These are phyloP conservation scores for Drepana falcataria DNA, from an alignment of 2,888 invertebrate genomes.

Conservation along the genomic window DNA sequence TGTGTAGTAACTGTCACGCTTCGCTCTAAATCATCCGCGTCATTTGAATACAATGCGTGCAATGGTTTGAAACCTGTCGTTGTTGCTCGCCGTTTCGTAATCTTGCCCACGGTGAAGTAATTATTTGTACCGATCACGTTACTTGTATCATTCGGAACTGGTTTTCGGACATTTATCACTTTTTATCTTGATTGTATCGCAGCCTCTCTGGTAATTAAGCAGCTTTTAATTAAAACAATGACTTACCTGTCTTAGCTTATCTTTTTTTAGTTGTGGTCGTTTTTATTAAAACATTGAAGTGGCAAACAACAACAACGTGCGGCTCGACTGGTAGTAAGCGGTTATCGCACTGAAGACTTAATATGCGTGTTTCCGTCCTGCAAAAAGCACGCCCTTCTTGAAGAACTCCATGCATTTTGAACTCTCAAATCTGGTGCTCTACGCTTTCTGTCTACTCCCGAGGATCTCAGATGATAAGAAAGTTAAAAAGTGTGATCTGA, in stretches of 20 bases:
- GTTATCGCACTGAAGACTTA: too few relatives aligned
- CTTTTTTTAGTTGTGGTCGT: neutral
- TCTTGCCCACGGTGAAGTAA: conserved; percentile 22
- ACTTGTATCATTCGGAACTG: conserved; percentile 17
- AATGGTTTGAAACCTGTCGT: conserved; percentile 37
- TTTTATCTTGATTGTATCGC: conserved; percentile 8
- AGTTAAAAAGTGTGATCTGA: too few relatives aligned
- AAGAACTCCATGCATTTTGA: too few relatives aligned
- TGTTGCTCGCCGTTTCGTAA: conserved; percentile 33
- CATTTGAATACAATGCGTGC: conserved; percentile 61
- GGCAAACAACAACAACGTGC: too few relatives aligned
- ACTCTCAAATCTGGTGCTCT: too few relatives aligned
- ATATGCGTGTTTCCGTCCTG: too few relatives aligned
- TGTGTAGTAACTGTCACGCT: conserved; percentile 35
- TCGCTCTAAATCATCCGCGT: conserved; percentile 43
- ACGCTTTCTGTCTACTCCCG: too few relatives aligned
- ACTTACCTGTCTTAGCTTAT: neutral
- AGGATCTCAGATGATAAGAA: too few relatives aligned
- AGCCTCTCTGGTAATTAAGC: conserved; percentile 6
- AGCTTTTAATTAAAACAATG: conserved; percentile 1
- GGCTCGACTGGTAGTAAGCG: too few relatives aligned
- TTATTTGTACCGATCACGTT: conserved; percentile 7
- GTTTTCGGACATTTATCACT: conserved; percentile 21
- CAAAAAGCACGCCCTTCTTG: too few relatives aligned
- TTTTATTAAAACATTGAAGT: too few relatives aligned